phyloP scores from a whole-genome alignment of 2,113 vertebrate genomes.

The Geococcyx californianus region DNA sequence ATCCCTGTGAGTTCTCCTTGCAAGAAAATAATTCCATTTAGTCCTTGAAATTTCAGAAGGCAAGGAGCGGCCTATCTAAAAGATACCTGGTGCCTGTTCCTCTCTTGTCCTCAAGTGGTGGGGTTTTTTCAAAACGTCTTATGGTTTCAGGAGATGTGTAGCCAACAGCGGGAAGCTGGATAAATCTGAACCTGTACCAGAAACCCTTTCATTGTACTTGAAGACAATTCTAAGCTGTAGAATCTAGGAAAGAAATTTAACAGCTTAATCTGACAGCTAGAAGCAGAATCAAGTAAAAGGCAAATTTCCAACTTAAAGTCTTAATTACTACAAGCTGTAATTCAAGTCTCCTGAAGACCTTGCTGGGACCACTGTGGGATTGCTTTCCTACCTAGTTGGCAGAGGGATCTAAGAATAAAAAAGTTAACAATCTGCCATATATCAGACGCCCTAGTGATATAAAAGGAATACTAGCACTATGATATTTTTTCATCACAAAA shows the following conservation, averaged over 20 bases:
- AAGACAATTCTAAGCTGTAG: not conserved
- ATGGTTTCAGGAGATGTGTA: not conserved
- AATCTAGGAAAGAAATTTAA: not conserved
- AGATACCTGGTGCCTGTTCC: not conserved
- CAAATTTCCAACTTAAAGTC: not conserved
- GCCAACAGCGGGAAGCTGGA: not conserved
- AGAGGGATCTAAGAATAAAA: not conserved
- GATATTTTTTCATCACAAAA: slow-evolving; percentile 19
- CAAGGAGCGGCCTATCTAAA: not conserved
- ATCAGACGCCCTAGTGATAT: not conserved
- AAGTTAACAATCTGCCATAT: not conserved
- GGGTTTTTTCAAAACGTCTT: not conserved
- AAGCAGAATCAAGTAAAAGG: not conserved
- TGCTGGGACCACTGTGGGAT: not conserved
- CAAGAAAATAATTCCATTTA: not conserved
- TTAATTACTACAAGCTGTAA: not conserved
- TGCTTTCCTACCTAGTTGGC: not conserved
- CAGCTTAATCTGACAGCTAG: not conserved
- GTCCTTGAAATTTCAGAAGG: not conserved
- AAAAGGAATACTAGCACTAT: slow-evolving; percentile 1
- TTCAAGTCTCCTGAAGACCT: not conserved
- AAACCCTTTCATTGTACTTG: not conserved
- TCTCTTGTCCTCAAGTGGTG: not conserved
- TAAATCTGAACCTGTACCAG: not conserved
- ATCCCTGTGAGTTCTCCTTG: not conserved